Evolutionary conservation across 2,888 invertebrate genomes (phyloP), one percentile per base, ranked within the genome.

Genomic region (Seira musarum): DNA sequence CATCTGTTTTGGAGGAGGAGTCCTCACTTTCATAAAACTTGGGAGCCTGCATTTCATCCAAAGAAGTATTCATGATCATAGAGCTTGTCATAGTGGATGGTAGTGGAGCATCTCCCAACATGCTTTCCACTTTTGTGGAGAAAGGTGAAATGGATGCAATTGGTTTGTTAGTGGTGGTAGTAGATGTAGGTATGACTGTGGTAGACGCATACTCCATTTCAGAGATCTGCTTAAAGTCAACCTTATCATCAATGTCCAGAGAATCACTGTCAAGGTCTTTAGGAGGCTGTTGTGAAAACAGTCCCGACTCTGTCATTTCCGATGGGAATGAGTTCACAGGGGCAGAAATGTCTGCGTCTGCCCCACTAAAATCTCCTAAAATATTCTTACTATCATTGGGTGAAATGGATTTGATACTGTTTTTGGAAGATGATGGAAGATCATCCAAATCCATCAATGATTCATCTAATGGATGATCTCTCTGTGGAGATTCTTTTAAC

Each of bases 21-120:
- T 85, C 86, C 71, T 85, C 85, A 63, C 86, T 86, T 81, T 86
- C 86, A 65, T 86, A 85, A 69, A 84, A 85, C 57, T 82, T 83
- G 40, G 86, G 86, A 49, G 82, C 80, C 71, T 81, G 82, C 67
- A 85, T 82, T 69, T 86, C 86, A 71, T 86, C 85, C 72, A 86
- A 73, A 71, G 86, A 85, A 76, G 84, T 74, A 63, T 83, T 81
- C 85, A 85, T 82, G 49, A 74, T 82, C 78, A 83, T 80, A 69
- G 84, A 85, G 57, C 79, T 78, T 22, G 84, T 84, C 84, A 85
- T 85, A 57, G 79, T 84, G 30, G 83, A 79, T 66, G 82, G 76
- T 65, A 77, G 19, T n/a, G 82, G 80, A 60, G 65, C 66, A 70
- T 69, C 79, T 74, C 61, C 67, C 80, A 66, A 68, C 64, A 69